Base-by-base conservation (phyloP, 2,797 vertebrate genomes). In the Pseudomugil tenellus region DNA sequence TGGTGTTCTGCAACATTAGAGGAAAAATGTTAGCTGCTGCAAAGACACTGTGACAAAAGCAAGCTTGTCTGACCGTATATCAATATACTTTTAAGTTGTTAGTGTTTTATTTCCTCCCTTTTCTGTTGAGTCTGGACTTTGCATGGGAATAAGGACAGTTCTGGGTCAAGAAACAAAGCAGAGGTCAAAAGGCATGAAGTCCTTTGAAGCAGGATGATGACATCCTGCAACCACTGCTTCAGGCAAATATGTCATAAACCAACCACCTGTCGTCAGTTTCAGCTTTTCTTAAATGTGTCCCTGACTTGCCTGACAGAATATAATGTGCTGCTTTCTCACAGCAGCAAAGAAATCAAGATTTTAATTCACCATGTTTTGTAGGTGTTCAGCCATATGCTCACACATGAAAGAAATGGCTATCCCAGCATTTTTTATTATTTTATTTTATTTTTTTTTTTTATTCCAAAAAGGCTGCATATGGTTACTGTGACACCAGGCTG, bases 101-200 rank as follows among this genome's bases (percentile, higher is more conserved):
- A 21, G 35, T 23, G 31, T 35, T 57, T 21, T 12, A n/a, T 49
- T 16, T 25, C 21, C 21, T 23, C 46, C 21, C 46, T 49, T 12
- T 52, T 71, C 28, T 64, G 49, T 76, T 58, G 46, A 57, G 61
- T 78, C 58, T 74, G 51, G 28, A 23, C 17, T 68, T 13, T 70
- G 59, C 77, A 76, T 86, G 76, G 66, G 73, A 80, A 80, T 12
- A 37, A 21, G 67, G 63, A 28, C 61, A 62, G 80, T 78, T 70
- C 69, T 68, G 67, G 74, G 62, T 84, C 74, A 66, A 79, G 70
- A 81, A 87, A 32, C n/a, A n/a, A 84, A 81, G 74, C 76, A 79
- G 72, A 85, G 84, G 86, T 91, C 84, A 91, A 90, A 79, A 81
- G 75, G 73, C 73, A 5, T 72, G 64, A 64, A 74, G 70, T 58